Conservation (phyloP, 92 coral and sea anemone species). For the Epizoanthus ramosus region DNA sequence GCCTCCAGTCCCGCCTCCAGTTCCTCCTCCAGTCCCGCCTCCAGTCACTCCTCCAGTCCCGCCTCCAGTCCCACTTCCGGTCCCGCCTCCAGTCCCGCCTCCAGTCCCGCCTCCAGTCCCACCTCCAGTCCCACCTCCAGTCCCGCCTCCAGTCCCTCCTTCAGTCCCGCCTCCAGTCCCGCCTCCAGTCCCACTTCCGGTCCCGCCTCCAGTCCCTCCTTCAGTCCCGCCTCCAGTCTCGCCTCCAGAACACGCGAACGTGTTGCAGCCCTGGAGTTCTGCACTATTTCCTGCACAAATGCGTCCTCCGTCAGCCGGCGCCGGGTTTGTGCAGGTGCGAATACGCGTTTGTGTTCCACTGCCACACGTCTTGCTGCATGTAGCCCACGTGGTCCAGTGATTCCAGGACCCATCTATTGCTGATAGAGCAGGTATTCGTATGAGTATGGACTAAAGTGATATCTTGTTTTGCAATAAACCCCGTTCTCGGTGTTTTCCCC, state of each 20-base stretch:
- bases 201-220: not conserved
- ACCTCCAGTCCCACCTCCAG: constrained; percentile 1
- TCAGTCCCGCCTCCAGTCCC: not conserved
- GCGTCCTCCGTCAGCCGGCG: constrained; percentile 15
- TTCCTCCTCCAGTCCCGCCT: not conserved
- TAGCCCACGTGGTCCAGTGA: constrained; percentile 24
- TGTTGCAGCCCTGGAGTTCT: too few relatives aligned
- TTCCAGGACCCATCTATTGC: constrained; percentile 36
- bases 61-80: not conserved
- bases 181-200: not conserved
- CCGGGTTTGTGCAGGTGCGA: constrained; percentile 22
- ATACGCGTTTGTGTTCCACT: constrained; percentile 11
- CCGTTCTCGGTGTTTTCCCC: too few relatives aligned
- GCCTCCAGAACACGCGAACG: constrained; percentile 3
- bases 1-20: constrained; percentile 1
- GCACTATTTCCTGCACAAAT: too few relatives aligned
- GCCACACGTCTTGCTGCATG: constrained; percentile 19
- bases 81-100: not conserved
- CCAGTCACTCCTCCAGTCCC: not conserved
- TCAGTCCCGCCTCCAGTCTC: not conserved
- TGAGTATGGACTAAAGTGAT: too few relatives aligned
- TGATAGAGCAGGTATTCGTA: not conserved
- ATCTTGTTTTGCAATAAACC: too few relatives aligned
- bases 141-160: constrained; percentile 9
- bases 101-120: not conserved